phyloP scores from a whole-genome alignment of 2,113 vertebrate species.

The Sminthopsis crassicaudata region DNA sequence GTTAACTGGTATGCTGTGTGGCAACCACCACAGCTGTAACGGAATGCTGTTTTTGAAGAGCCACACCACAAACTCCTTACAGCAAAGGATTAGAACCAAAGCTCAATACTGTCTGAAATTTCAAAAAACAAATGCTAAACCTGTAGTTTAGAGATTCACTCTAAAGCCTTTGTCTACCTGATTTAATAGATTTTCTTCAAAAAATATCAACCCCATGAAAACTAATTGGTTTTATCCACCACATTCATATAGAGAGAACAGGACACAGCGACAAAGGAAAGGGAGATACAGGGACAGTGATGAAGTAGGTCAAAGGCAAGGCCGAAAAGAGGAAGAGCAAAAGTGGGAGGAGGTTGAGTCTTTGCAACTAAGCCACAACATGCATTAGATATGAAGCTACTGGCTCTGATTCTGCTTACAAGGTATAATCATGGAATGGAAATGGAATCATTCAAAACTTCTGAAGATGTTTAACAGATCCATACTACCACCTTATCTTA shows the following conservation, averaged over 20 bases:
- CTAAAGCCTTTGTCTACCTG: not conserved
- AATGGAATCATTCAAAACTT: not conserved
- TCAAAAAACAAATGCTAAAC: conserved; percentile 42
- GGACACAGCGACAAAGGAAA: conserved; percentile 12
- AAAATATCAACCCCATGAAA: conserved; percentile 42
- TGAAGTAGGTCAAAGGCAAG: conserved; percentile 45
- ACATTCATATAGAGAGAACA: conserved; percentile 17
- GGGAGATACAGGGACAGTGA: not conserved
- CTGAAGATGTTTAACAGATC: conserved; percentile 26
- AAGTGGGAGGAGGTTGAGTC: not conserved
- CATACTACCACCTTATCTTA: not conserved
- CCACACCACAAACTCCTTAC: not conserved
- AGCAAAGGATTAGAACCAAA: conserved; percentile 39
- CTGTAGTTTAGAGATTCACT: not conserved
- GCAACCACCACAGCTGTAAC: conserved; percentile 13
- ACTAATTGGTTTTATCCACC: not conserved
- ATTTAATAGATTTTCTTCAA: conserved; percentile 44
- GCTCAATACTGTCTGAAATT: conserved; percentile 43
- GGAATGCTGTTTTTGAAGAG: not conserved
- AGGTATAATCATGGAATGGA: conserved; percentile 13
- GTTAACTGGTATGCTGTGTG: not conserved
- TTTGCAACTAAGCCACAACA: conserved; percentile 18
- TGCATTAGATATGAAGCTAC: conserved; percentile 47
- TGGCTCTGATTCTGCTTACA: conserved; percentile 10
- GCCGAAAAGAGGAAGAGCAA: not conserved